A percentile compares a stretch with the other conserved stretches of the same genome.
These are phyloP conservation scores for Poeciliopsis prolifica DNA, from an alignment of 2,113 vertebrate genomes.

Conservation along the genomic window DNA sequence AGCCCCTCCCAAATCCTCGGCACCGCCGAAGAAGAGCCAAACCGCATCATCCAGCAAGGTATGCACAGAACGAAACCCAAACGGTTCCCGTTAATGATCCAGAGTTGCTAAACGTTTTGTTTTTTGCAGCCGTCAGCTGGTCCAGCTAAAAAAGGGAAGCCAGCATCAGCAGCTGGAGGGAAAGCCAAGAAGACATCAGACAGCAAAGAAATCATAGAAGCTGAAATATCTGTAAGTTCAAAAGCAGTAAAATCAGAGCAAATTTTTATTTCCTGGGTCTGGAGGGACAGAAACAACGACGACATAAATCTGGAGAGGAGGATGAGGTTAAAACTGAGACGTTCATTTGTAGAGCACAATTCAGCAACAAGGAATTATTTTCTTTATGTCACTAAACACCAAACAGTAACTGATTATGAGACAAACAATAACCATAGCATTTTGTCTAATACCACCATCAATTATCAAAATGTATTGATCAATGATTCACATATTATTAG, in stretches of 20 bases:
- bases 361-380: too few relatives aligned
- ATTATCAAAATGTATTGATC: too few relatives aligned
- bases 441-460: too few relatives aligned
- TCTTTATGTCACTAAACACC: too few relatives aligned
- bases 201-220: slow-evolving; percentile 86
- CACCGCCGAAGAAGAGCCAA: slow-evolving; percentile 82
- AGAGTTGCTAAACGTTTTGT: not conserved
- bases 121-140: slow-evolving; percentile 80
- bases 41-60: slow-evolving; percentile 80
- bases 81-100: not conserved
- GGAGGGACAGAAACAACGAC: too few relatives aligned
- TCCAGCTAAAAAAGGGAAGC: slow-evolving; percentile 88
- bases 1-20: slow-evolving; percentile 80
- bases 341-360: too few relatives aligned
- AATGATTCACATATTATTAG: too few relatives aligned
- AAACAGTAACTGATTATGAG: too few relatives aligned
- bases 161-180: slow-evolving; percentile 71
- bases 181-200: slow-evolving; percentile 89
- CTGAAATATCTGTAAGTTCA: slow-evolving; percentile 88
- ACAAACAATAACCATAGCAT: too few relatives aligned
- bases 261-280: not conserved
- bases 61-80: not conserved
- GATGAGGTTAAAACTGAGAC: too few relatives aligned
- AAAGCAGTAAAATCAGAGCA: not conserved
- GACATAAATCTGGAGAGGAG: too few relatives aligned